Conservation (phyloP, 2,113 vertebrate genomes). For the Agelaius phoeniceus region DNA sequence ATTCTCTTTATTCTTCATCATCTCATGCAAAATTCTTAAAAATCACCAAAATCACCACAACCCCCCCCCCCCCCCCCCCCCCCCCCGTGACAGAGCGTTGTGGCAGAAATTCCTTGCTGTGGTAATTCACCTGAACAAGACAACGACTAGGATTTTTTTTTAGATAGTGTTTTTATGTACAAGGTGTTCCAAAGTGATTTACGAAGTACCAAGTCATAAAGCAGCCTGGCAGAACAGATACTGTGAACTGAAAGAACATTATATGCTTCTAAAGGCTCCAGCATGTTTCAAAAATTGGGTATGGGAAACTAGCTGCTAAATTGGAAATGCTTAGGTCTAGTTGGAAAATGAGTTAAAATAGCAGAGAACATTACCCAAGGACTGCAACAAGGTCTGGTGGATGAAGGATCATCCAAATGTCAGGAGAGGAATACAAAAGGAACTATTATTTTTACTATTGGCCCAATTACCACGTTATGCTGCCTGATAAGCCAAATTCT, state of each 20-base stretch:
- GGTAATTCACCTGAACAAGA: background rate
- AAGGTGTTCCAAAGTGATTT: background rate
- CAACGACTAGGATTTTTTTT: background rate
- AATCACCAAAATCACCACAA: background rate
- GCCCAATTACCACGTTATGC: background rate
- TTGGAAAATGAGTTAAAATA: background rate
- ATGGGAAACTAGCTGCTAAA: background rate
- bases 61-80: too few relatives aligned
- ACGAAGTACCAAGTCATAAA: background rate
- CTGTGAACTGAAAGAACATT: background rate
- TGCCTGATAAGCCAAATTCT: background rate
- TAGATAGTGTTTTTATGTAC: background rate
- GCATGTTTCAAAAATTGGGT: background rate
- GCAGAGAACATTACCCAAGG: background rate
- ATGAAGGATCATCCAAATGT: background rate
- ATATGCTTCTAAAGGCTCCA: background rate
- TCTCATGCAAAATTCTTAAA: background rate
- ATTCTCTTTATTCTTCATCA: background rate
- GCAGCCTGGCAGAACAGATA: background rate
- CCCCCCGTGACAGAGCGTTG: background rate
- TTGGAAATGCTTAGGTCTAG: background rate
- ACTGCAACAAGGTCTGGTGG: background rate
- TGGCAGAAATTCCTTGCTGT: background rate
- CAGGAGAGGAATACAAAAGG: background rate
- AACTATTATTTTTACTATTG: background rate